Conservation (phyloP, 2,888 invertebrate genomes). For the Xanthorhoe spadicearia region DNA sequence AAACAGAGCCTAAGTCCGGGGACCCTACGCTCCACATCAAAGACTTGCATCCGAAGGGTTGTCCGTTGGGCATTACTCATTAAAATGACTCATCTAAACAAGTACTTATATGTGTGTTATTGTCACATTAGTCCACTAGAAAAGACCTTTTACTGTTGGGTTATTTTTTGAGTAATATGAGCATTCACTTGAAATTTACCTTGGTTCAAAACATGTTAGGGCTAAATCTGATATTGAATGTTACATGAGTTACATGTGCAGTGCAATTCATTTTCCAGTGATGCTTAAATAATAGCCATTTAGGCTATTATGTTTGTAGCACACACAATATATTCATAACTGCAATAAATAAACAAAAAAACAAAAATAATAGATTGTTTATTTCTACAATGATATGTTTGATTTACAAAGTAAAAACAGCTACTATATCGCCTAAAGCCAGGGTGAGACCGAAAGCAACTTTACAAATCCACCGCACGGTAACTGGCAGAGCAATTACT, state of each 20-base stretch:
- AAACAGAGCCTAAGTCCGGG: slow-evolving; percentile 77
- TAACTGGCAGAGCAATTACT: slow-evolving; percentile 83
- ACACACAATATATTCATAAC: too few species aligned
- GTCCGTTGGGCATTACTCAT: slow-evolving; percentile 24
- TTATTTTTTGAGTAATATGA: too few species aligned
- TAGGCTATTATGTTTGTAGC: too few species aligned
- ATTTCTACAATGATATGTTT: background rate
- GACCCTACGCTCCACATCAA: slow-evolving; percentile 66
- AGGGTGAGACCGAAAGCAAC: slow-evolving; percentile 43
- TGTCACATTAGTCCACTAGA: background rate
- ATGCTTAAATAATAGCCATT: too few species aligned
- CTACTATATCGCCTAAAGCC: slow-evolving; percentile 13
- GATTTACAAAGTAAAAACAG: background rate
- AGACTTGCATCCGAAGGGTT: slow-evolving; percentile 63
- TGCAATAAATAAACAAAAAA: too few species aligned
- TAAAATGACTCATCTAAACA: slow-evolving; percentile 20
- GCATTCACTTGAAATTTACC: too few species aligned
- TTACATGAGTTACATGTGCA: too few species aligned
- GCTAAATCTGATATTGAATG: too few species aligned
- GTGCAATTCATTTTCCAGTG: too few species aligned
- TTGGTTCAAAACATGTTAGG: too few species aligned
- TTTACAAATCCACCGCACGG: slow-evolving; percentile 62
- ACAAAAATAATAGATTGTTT: too few species aligned
- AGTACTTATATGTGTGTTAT: background rate
- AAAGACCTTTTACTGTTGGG: background rate